phyloP scores from a whole-genome alignment of 2,113 vertebrate species.

The Hirundichthys speculiger region DNA sequence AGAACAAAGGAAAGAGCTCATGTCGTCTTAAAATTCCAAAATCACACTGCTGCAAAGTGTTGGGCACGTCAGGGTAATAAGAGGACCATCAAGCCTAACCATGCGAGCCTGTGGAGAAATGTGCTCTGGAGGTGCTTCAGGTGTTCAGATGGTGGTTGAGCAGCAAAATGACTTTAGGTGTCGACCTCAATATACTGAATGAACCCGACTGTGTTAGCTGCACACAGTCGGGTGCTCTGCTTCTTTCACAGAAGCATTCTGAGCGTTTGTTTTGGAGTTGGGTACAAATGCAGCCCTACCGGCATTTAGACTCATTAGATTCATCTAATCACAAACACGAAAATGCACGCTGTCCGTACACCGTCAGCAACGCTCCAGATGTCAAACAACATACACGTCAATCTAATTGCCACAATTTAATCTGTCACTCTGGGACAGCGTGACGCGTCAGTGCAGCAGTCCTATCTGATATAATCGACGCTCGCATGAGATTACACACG shows the following conservation, averaged over 20 bases:
- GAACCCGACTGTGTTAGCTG: too few species aligned
- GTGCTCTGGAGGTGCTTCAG: too few species aligned
- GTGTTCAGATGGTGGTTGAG: too few species aligned
- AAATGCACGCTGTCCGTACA: slow-evolving; percentile 47
- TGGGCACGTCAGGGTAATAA: too few species aligned
- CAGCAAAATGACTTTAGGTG: too few species aligned
- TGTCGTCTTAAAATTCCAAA: too few species aligned
- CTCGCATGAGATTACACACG: slow-evolving; percentile 73
- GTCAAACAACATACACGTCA: slow-evolving; percentile 42
- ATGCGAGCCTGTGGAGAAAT: too few species aligned
- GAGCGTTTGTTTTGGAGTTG: not conserved
- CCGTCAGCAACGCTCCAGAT: slow-evolving; percentile 46
- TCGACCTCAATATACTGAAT: too few species aligned
- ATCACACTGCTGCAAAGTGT: too few species aligned
- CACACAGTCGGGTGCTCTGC: too few species aligned
- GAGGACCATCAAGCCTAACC: too few species aligned
- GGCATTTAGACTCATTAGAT: slow-evolving; percentile 17
- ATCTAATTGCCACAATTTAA: slow-evolving; percentile 70
- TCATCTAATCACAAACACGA: slow-evolving; percentile 50
- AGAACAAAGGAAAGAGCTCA: too few species aligned
- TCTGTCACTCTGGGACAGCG: slow-evolving; percentile 59
- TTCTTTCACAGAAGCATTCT: not conserved
- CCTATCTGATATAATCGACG: slow-evolving; percentile 71
- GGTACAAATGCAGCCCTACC: slow-evolving; percentile 6
- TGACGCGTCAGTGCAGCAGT: slow-evolving; percentile 53